Percentiles rank a stretch among this genome's conserved stretches.
phyloP scores from a whole-genome alignment of 2,113 vertebrate species.

The Hippolais icterina region DNA sequence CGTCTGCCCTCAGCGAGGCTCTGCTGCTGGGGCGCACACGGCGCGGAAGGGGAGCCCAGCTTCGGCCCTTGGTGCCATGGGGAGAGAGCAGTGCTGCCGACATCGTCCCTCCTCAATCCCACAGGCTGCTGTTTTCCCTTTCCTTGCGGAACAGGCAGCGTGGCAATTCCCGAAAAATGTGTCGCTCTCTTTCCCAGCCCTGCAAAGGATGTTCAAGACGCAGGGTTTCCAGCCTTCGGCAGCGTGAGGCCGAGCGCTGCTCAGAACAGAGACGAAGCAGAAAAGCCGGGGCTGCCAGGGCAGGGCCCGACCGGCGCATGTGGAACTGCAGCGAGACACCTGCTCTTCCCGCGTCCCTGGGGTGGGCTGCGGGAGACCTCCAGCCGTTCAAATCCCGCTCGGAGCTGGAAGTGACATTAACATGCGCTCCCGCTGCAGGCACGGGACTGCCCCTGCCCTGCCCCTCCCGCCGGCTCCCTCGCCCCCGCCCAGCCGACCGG shows the following conservation, averaged over 20 bases:
- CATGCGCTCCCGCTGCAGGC: too few relatives aligned
- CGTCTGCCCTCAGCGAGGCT: too few relatives aligned
- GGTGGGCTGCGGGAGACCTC: neutral
- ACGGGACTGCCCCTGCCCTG: neutral
- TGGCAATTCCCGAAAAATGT: neutral
- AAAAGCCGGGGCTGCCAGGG: too few relatives aligned
- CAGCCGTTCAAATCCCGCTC: rapidly evolving
- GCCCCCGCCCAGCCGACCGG: too few relatives aligned
- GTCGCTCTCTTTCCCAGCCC: neutral
- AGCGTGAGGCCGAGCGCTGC: neutral
- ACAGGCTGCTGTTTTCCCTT: neutral
- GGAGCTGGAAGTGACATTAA: too few relatives aligned
- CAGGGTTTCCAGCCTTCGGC: neutral
- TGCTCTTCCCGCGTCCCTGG: neutral
- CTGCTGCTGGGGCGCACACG: rapidly evolving
- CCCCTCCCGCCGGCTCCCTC: too few relatives aligned
- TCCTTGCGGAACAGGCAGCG: neutral
- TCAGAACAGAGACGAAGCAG: neutral
- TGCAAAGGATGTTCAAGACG: neutral
- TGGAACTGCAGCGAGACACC: too few relatives aligned
- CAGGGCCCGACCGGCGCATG: rapidly evolving
- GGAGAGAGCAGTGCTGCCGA: neutral
- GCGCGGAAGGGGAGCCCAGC: rapidly evolving
- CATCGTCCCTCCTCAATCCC: rapidly evolving
- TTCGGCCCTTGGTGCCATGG: rapidly evolving